Base-by-base conservation (phyloP, 2,113 vertebrate species). In the Ictidomys tridecemlineatus region DNA sequence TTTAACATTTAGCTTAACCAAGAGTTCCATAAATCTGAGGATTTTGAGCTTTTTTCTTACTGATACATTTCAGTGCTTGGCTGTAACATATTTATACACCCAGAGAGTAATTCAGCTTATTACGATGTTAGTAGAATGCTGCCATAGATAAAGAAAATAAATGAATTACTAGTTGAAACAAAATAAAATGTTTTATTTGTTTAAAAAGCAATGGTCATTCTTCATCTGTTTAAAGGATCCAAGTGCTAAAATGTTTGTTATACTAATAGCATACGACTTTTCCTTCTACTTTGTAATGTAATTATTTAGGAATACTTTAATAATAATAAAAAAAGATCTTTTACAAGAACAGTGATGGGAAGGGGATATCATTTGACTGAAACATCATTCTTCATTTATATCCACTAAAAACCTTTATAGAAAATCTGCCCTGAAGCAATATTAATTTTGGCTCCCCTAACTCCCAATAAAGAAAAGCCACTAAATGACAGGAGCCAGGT, bases 191-290 rank as follows among this genome's bases (percentile, higher is more conserved):
- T 53, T 91, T 89, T 8, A 13, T 96, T 91, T 92, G 67, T 83
- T 96, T 94, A 77, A 93, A 96, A 96, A 95, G 65, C 58, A 94
- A 58, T 93, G 20, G 53, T 42, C 53, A 90, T 80, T 85, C 37
- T 92, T 92, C 30, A 93, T 58, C 22, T 94, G 77, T 86, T 95
- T 58, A 93, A 93, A 95, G 82, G 39, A 32, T 93, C 39, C 74
- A 65, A 48, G 79, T 95, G 70, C 94, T 87, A 92, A 93, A 93
- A 96, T 77, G 69, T 61, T 87, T 89, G 42, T 88, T 92, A 77
- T 85, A 39, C 32, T 92, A 87, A 69, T 28, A 18, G 45, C 63
- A 70, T 73, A 89, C 26, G 77, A 93, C 22, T 76, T 51, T 69
- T 16, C 18, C 34, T 34, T 39, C 9, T 1, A 79, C 30, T 92